Percentiles rank a stretch among this genome's conserved stretches.
Conservation (phyloP, 2,797 vertebrate genomes). For the Pseudomugil gertrudae region DNA sequence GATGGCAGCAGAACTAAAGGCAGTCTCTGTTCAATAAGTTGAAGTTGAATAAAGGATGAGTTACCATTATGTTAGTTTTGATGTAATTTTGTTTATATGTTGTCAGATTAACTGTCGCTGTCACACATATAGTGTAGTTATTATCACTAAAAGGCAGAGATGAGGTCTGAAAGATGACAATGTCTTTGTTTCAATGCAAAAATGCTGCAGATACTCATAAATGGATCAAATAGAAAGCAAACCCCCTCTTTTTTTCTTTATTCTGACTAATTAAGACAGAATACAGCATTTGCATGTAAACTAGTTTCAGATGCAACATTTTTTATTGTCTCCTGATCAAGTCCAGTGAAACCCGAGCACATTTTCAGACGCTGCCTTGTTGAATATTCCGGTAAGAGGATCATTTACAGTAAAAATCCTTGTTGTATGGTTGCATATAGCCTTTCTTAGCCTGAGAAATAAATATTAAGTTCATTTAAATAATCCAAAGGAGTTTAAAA, state of each 20-base stretch:
- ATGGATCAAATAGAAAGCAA: neutral
- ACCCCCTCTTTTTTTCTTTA: too few relatives aligned
- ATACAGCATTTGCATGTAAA: too few relatives aligned
- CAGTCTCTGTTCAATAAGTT: neutral
- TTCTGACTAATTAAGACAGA: too few relatives aligned
- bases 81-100: neutral
- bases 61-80: neutral
- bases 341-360: too few relatives aligned
- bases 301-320: too few relatives aligned
- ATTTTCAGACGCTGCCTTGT: neutral
- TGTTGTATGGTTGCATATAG: too few relatives aligned
- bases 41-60: neutral
- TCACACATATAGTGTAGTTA: neutral
- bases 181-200: neutral
- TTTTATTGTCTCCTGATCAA: too few relatives aligned
- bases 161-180: neutral
- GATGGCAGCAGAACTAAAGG: constrained; percentile 16
- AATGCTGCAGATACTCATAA: neutral
- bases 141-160: neutral
- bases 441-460: too few relatives aligned
- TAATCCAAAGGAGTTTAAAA: too few relatives aligned
- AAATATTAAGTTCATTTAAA: too few relatives aligned
- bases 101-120: neutral
- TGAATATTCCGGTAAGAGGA: neutral
- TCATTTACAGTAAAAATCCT: too few relatives aligned